A percentile compares a stretch with the other conserved stretches of the same genome.
phyloP scores from a whole-genome alignment of 2,888 invertebrate species.

The Melolontha melolontha region DNA sequence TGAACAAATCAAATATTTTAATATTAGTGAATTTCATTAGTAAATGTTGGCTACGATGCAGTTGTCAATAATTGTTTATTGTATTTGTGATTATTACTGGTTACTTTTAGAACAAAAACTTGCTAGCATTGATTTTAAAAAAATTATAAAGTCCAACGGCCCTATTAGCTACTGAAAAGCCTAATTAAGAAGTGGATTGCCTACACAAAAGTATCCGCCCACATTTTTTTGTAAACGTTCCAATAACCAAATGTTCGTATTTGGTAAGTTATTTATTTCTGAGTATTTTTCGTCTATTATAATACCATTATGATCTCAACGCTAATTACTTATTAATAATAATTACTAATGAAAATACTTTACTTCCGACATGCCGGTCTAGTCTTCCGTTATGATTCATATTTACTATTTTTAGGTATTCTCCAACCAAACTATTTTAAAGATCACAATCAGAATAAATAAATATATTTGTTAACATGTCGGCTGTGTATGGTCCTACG shows the following conservation, averaged over 20 bases:
- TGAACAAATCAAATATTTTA: no score
- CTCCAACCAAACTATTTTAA: slow-evolving; percentile 6
- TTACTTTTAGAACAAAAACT: no score
- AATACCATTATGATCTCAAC: not conserved
- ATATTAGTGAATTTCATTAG: slow-evolving; percentile 6
- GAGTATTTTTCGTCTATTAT: slow-evolving; percentile 2
- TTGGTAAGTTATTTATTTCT: slow-evolving; percentile 39
- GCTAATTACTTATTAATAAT: slow-evolving; percentile 7
- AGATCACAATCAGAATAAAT: slow-evolving; percentile 4
- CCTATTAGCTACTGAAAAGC: no score
- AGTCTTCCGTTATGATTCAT: slow-evolving; percentile 32
- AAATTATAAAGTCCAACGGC: no score
- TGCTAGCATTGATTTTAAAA: no score
- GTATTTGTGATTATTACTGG: not conserved
- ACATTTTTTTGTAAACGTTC: not conserved
- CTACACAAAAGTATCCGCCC: slow-evolving; percentile 13
- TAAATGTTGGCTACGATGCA: not conserved
- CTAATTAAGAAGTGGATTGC: not conserved
- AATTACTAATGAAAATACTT: no score
- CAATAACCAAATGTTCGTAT: slow-evolving; percentile 41
- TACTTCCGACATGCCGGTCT: not conserved
- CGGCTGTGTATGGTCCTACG: slow-evolving; percentile 44
- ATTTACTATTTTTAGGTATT: slow-evolving; percentile 26
- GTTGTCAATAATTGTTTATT: slow-evolving; percentile 34
- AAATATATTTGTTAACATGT: slow-evolving; percentile 33